Evolutionary conservation across 2,113 vertebrate genomes (phyloP).

Genomic region (Jacana jacana): DNA sequence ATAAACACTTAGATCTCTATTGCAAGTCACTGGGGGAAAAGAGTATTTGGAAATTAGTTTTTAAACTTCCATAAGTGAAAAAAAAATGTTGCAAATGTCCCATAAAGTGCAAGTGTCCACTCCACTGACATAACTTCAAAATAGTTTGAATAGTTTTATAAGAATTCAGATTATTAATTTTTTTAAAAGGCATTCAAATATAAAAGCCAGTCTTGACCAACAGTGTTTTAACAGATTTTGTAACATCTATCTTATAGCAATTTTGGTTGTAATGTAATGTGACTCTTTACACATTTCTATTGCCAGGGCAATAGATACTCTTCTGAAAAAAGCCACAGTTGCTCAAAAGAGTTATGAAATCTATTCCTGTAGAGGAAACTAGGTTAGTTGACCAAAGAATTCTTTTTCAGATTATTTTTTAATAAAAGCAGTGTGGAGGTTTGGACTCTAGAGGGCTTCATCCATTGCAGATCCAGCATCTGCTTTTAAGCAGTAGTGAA

Average conservation of each 20-base stretch:
- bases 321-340: neutral
- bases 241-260: neutral
- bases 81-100: neutral
- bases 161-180: neutral
- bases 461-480: neutral
- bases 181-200: neutral
- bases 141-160: neutral
- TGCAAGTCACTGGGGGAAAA: neutral
- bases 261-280: neutral
- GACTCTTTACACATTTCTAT: neutral
- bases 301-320: neutral
- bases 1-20: neutral
- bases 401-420: neutral
- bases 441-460: constrained; percentile 48
- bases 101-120: neutral
- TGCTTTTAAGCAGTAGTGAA: neutral
- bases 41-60: neutral
- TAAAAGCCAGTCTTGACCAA: neutral
- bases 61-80: neutral
- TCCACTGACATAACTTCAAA: neutral
- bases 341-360: neutral
- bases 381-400: neutral
- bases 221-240: neutral
- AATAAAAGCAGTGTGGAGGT: neutral
- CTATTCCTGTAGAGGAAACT: neutral